phyloP scores from a whole-genome alignment of 2,888 invertebrate species.

The Rhogogaster chlorosoma region DNA sequence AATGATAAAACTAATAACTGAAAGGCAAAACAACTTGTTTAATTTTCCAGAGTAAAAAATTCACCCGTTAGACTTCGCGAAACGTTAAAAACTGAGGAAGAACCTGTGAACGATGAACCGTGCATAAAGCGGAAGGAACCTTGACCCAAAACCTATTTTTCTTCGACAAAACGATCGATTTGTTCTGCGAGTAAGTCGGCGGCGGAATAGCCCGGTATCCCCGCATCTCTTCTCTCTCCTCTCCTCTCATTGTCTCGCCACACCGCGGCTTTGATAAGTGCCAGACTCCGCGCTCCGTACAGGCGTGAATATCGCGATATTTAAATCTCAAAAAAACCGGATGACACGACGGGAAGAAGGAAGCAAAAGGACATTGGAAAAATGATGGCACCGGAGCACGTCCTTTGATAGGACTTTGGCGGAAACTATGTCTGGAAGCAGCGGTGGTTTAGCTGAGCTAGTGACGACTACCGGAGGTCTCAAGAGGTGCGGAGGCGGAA shows the following conservation, averaged over 20 bases:
- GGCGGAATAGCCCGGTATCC: not conserved
- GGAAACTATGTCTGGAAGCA: constrained; percentile 69
- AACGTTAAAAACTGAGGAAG: not conserved
- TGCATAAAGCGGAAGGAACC: constrained; percentile 46
- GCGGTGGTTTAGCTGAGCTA: constrained; percentile 69
- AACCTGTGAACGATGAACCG: constrained; percentile 27
- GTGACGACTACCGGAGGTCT: constrained; percentile 61
- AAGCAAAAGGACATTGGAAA: constrained; percentile 40
- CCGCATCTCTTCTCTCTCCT: not conserved
- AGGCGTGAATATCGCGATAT: constrained; percentile 20
- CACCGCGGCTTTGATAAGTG: not conserved
- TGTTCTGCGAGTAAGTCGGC: constrained; percentile 5
- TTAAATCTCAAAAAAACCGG: constrained; percentile 3
- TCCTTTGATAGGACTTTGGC: constrained; percentile 48
- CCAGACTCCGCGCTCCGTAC: not conserved
- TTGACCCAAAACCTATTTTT: constrained; percentile 54
- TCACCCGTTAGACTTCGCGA: not conserved
- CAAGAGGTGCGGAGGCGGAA: constrained; percentile 78
- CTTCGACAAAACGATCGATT: constrained; percentile 38
- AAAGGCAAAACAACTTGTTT: not conserved
- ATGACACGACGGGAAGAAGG: constrained; percentile 48
- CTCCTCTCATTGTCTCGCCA: not conserved
- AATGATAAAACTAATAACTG: not conserved
- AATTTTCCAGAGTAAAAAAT: constrained; percentile 18
- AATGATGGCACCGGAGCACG: constrained; percentile 46